A percentile compares a stretch with the other conserved stretches of the same genome.
phyloP scores from a whole-genome alignment of 2,113 vertebrate species.

The Melanerpes formicivorus region DNA sequence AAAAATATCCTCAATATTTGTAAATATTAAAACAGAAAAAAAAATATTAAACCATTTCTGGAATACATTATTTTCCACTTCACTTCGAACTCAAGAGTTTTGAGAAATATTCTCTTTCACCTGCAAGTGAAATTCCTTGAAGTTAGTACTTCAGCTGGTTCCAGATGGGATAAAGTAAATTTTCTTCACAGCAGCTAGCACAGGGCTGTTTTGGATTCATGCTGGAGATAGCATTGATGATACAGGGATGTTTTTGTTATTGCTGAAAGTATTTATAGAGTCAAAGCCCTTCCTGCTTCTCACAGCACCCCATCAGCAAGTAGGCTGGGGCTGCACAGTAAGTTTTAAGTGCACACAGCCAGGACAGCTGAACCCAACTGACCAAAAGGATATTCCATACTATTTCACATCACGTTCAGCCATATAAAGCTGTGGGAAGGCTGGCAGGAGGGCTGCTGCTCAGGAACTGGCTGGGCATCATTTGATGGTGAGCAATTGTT shows the following conservation, averaged over 20 bases:
- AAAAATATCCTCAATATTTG: neutral
- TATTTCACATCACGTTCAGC: fast-evolving
- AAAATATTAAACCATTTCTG: neutral
- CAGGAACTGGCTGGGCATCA: neutral
- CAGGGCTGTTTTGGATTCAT: neutral
- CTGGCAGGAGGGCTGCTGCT: fast-evolving
- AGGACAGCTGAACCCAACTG: neutral
- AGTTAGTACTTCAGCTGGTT: neutral
- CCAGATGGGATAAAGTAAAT: neutral
- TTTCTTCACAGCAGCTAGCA: neutral
- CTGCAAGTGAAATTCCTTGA: neutral
- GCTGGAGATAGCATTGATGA: neutral
- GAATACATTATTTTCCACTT: neutral
- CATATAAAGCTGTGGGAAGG: neutral
- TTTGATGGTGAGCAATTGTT: neutral
- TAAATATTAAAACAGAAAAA: neutral
- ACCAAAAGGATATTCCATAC: neutral
- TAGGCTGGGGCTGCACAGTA: neutral
- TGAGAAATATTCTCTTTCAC: neutral
- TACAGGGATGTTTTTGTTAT: neutral
- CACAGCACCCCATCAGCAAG: neutral
- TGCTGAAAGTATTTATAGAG: neutral
- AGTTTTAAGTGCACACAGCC: neutral
- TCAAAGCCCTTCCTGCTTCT: neutral
- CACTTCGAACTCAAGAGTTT: neutral